Base-by-base conservation (phyloP, 37 sponge, comb jelly and placozoan genomes). In the Cladorhizidae sp. region DNA sequence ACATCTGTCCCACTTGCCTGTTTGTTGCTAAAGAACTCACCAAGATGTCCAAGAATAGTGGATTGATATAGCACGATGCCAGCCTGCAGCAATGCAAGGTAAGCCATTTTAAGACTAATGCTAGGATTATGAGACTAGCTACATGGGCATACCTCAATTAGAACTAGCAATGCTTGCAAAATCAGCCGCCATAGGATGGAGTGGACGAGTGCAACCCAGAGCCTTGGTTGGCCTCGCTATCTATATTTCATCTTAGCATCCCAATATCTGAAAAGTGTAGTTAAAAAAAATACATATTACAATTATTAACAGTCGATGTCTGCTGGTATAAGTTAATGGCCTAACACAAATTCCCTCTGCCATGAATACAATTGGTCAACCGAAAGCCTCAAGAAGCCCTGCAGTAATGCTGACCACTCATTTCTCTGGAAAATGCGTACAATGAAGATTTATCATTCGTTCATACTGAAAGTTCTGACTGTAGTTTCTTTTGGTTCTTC, bases 31-130 rank as follows among this genome's bases (percentile, higher is more conserved):
- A 92, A 92, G 58, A 80, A 92, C 26, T 92, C 71, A 31, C 74
- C 57, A 37, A 92, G 67, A 12, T 57, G 67, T 7, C 93, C 93
- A n/a, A 92, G 59, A 0, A 92, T 22, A 0, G 87, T 52, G 15
- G 89, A 67, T 62, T 88, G 93, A 35, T 65, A 57, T 56, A 92
- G 40, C 38, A 55, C 67, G 23, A 87, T 57, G 0, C 61, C 50
- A 14, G 79, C 75, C 87, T 91, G 68, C 12, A 61, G 57, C 26
- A 45, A 9, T 45, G 72, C 12, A 12, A 9, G 49, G 49, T 5
- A 5, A 45, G 8, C 9, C 49, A 45, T 45, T 45, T 45, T 45
- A 45, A 9, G 49, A 9, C 9, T 9, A 45, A 9, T 45, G n/a
- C n/a, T n/a, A n/a, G n/a, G n/a, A 45, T 45, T 45, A 5, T 45